Evolutionary conservation across 2,113 vertebrate species (phyloP), one percentile per base, ranked within the genome.

Genomic region (Struthidea cinerea): DNA sequence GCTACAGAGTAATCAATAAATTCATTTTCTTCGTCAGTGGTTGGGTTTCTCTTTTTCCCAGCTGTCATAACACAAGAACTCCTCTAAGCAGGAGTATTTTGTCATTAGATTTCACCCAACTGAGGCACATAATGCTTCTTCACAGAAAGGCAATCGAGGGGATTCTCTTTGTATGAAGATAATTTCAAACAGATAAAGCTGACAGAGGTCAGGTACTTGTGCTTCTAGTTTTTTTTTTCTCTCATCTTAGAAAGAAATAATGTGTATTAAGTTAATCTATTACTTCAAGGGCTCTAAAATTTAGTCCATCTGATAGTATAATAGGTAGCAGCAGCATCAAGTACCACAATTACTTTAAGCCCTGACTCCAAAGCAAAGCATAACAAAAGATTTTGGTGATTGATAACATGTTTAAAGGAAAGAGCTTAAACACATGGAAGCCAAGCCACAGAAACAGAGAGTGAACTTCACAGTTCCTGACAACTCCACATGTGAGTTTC

Each of bases 1-100:
- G 61, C 52, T 89, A 52, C 41, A 87, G 68, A 92, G 69, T 84
- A 90, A 95, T 78, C 92, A 81, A 87, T 90, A 87, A 33, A 82
- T 75, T 92, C 2, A 80, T 95, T 95, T 95, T 89, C 68, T 84
- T 82, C 69, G 84, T 84, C 84, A 79, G 52, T 39, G 27, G 50
- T 84, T 93, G 41, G 5, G 60, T 85, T 92, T 83, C 33, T 61
- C 50, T 92, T 90, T 90, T 74, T 53, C 42, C 26, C 42, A 74
- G 76, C 47, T 94, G 41, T 89, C 49, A 60, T 57, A 78, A 75
- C 49, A 93, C 44, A 84, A 81, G 41, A 71, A 46, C 53, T 68
- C 21, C 16, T 75, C 22, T 52, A 75, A 64, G 83, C 44, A 81
- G 53, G 52, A 75, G 41, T 64, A 44, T 17, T 69, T 55, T 27